Evolutionary conservation across 2,113 vertebrate genomes (phyloP).

Genomic region (Hystrix cristata): DNA sequence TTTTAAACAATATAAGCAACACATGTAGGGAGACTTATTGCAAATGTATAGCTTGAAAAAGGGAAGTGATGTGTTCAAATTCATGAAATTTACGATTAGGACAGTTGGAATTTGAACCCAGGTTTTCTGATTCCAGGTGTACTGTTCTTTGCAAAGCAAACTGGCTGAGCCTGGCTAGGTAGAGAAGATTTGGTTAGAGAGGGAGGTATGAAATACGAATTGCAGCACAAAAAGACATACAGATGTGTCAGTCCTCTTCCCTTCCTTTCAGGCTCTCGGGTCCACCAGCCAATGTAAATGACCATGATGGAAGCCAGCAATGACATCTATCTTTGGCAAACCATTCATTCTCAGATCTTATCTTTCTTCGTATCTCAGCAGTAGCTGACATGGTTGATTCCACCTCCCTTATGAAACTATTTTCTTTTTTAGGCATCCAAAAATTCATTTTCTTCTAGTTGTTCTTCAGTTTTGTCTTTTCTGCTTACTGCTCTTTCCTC

Average conservation of each 20-base stretch:
- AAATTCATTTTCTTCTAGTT: background rate
- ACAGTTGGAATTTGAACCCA: background rate
- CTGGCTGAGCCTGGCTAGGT: background rate
- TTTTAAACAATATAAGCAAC: background rate
- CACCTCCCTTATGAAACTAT: background rate
- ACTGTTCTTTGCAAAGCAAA: slow-evolving; percentile 25
- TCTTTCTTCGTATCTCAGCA: background rate
- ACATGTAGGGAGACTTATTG: background rate
- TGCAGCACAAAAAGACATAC: background rate
- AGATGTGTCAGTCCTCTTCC: background rate
- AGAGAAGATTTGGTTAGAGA: background rate
- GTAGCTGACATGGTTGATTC: background rate
- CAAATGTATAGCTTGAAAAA: background rate
- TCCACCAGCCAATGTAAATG: background rate
- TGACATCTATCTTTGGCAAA: background rate
- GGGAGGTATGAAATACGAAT: background rate
- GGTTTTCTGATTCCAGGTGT: slow-evolving; percentile 8
- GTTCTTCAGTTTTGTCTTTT: background rate
- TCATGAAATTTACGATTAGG: slow-evolving; percentile 2
- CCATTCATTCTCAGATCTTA: background rate
- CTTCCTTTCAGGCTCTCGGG: slow-evolving; percentile 9
- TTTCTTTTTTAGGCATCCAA: slow-evolving; percentile 21
- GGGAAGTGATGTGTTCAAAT: background rate
- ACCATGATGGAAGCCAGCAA: background rate
- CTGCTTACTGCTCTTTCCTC: background rate